Percentiles rank a stretch among this genome's conserved stretches.
phyloP scores from a whole-genome alignment of 2,797 vertebrate genomes.

The Channa striata region DNA sequence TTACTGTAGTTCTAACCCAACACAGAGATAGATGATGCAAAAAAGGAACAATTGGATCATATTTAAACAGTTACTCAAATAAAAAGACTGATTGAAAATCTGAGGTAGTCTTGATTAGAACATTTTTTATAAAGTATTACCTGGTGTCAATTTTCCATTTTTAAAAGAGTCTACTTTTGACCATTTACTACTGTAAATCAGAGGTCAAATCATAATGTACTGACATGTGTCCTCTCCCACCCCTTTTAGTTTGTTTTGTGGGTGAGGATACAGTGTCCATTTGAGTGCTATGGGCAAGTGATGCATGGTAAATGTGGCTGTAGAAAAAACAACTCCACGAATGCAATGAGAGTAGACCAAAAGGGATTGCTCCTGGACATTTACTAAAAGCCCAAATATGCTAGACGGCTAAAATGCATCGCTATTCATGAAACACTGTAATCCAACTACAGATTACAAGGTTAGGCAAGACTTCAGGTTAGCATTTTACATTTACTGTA shows the following conservation, averaged over 20 bases:
- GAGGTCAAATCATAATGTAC: slow-evolving; percentile 2
- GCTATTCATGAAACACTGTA: not conserved
- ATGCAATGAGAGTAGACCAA: slow-evolving; percentile 61
- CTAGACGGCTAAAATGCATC: not conserved
- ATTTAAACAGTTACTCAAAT: not conserved
- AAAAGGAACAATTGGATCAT: not conserved
- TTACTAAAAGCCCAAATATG: slow-evolving; percentile 70
- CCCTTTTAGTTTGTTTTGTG: slow-evolving; percentile 28
- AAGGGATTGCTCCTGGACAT: slow-evolving; percentile 68
- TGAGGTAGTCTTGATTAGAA: not conserved
- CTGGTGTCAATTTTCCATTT: not conserved
- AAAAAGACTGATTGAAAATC: not conserved
- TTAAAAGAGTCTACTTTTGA: not conserved
- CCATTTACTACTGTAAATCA: not conserved
- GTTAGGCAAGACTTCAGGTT: not conserved
- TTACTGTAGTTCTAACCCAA: not conserved
- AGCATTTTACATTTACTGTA: not conserved
- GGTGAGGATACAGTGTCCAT: slow-evolving; percentile 32
- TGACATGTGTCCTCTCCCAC: slow-evolving; percentile 1
- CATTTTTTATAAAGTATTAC: not conserved
- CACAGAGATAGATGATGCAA: not conserved
- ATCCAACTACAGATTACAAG: not conserved
- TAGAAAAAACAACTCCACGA: slow-evolving; percentile 72
- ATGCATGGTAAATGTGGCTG: slow-evolving; percentile 78
- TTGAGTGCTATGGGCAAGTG: slow-evolving; percentile 78